Percentiles rank a stretch among this genome's conserved stretches.
phyloP scores from a whole-genome alignment of 2,113 vertebrate genomes.

The Sylvia atricapilla region DNA sequence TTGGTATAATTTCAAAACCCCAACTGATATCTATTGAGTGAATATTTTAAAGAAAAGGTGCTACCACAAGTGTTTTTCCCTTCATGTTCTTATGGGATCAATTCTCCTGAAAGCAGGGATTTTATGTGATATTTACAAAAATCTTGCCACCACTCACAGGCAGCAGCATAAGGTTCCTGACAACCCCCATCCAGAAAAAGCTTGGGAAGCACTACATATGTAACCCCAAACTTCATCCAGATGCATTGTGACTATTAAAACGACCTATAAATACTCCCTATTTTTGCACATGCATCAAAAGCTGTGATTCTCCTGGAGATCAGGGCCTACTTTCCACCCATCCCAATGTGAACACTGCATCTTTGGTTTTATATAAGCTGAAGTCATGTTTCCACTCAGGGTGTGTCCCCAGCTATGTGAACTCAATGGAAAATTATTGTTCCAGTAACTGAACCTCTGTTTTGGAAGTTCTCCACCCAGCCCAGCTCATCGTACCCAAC shows the following conservation, averaged over 20 bases:
- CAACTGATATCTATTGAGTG: background rate
- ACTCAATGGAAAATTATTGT: slow-evolving; percentile 51
- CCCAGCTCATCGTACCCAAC: background rate
- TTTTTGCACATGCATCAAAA: background rate
- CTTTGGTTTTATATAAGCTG: background rate
- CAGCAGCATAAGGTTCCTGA: background rate
- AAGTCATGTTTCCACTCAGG: slow-evolving; percentile 22
- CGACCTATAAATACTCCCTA: background rate
- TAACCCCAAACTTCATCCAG: background rate
- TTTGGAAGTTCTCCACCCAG: slow-evolving; percentile 40
- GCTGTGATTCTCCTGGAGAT: background rate
- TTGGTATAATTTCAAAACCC: background rate
- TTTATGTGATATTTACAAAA: background rate
- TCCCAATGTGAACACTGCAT: background rate
- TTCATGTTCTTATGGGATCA: background rate
- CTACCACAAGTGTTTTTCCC: background rate
- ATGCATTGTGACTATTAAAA: background rate
- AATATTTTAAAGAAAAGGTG: background rate
- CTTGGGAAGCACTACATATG: background rate
- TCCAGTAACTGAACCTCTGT: slow-evolving; percentile 25
- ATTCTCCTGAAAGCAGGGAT: background rate
- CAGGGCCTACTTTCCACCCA: background rate
- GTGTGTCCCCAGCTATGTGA: background rate
- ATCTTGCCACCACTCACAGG: background rate
- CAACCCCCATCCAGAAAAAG: background rate